A percentile compares a stretch with the other conserved stretches of the same genome.
Evolutionary conservation across 2,113 vertebrate species (phyloP).

Genomic region (Tragelaphus imberbis): DNA sequence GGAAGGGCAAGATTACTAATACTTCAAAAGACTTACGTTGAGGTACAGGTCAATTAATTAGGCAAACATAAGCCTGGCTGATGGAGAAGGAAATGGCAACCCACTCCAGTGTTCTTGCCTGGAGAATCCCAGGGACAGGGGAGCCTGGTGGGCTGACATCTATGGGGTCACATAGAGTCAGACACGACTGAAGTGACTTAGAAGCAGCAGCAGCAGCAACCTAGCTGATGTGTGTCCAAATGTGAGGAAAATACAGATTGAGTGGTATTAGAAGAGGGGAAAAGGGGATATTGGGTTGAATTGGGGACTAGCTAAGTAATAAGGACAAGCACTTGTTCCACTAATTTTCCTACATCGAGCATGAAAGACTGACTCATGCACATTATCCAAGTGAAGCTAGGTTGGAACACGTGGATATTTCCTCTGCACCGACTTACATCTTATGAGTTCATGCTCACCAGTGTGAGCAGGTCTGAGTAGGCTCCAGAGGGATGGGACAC

Average conservation of each 20-base stretch:
- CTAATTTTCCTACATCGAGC: neutral
- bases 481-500: neutral
- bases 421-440: neutral
- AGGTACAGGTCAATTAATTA: neutral
- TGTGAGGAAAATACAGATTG: neutral
- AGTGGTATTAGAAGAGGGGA: neutral
- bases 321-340: neutral
- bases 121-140: neutral
- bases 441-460: neutral
- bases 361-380: neutral
- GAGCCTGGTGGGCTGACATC: neutral
- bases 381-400: neutral
- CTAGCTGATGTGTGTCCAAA: neutral
- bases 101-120: neutral
- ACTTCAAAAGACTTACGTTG: neutral
- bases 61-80: neutral
- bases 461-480: neutral
- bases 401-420: neutral
- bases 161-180: neutral
- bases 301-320: neutral
- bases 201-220: neutral
- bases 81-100: neutral
- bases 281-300: neutral
- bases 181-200: accelerated
- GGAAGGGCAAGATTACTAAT: neutral